A percentile compares a stretch with the other conserved stretches of the same genome.
Conservation (phyloP, 2,797 vertebrate species). For the Myotis findleyi region DNA sequence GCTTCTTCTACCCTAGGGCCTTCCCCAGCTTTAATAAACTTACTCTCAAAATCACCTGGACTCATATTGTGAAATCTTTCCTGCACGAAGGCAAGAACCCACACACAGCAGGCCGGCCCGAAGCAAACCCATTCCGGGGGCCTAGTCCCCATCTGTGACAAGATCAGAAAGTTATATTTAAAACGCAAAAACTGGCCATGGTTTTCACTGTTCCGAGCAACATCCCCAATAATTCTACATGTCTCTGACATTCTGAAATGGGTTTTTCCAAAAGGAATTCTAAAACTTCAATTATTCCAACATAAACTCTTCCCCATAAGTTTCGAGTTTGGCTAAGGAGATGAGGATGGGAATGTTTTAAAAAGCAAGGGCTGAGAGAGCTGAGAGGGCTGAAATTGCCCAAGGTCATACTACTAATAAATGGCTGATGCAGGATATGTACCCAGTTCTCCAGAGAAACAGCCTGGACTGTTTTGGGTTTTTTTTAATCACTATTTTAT, state of each 20-base stretch:
- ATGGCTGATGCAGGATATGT: neutral
- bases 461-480: neutral
- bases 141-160: neutral
- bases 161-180: neutral
- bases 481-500: neutral
- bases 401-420: neutral
- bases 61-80: neutral
- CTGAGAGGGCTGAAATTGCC: neutral
- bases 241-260: neutral
- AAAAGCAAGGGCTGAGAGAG: neutral
- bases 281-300: neutral
- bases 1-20: neutral
- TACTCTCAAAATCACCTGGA: neutral
- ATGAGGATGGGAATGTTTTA: neutral
- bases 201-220: neutral
- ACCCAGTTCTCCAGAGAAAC: neutral
- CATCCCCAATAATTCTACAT: neutral
- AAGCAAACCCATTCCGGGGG: neutral
- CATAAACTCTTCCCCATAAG: neutral
- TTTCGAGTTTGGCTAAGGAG: neutral
- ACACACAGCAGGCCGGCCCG: neutral
- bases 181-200: neutral
- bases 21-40: neutral
- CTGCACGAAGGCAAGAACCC: neutral
- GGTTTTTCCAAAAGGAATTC: neutral